Evolutionary conservation across 2,888 invertebrate species (phyloP), one percentile per base, ranked within the genome.

Genomic region (Archips crataeganus): DNA sequence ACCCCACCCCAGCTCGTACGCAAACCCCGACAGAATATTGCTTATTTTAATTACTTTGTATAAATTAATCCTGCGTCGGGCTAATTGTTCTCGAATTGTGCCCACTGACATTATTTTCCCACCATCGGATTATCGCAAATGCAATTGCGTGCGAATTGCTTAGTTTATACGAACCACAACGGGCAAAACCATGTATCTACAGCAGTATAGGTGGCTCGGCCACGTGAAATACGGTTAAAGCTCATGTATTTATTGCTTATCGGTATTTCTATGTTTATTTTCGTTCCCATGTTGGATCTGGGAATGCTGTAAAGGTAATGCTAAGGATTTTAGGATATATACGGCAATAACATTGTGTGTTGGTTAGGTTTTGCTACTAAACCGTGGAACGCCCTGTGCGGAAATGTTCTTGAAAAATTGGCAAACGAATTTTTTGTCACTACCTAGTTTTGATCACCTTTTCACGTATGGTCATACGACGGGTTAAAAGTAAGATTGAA

Each of bases 71-170:
- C 71, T 61, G 68, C 61, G 68, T 75, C 76, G 62, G 57, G 32
- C 62, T 79, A 78, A 82, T 79, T 81, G 76, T 77, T 79, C 75
- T 67, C 64, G 23, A 5, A 75, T 64, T 75, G 76, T 78, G 77
- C 76, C 76, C 70, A 32, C 57, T 0, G 66, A 67, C 62, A 64
- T 79, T 78, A 77, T 69, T 64, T 74, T 75, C 51, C 51, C 39
- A 36, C 10, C 47, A 66, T 72, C 15, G 51, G 67, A 72, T 61
- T 71, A 69, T 68, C 59, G 45, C 45, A 42, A 61, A 67, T 64
- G 75, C 63, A 66, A 73, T 70, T 75, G 70, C 63, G 70, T 67
- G 66, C 62, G 66, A 78, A 76, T 77, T 78, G 67, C 57, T 54
- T 54, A 70, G 64, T 63, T 39, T 71, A 32, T 39, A 42, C 34